Conservation (phyloP, 2,113 vertebrate genomes). For the Ptychochromis oligacanthus region DNA sequence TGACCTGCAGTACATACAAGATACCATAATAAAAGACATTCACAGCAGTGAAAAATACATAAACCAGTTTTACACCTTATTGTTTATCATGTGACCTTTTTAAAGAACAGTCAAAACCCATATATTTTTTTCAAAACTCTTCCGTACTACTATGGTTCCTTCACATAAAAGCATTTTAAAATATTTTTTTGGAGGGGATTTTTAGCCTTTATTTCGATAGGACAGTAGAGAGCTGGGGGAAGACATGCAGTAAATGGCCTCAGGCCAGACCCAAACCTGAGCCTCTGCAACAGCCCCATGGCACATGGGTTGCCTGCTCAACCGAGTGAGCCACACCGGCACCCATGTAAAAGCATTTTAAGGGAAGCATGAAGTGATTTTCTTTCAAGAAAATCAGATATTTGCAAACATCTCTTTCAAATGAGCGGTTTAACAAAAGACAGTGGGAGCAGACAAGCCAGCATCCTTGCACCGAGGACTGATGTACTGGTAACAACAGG, state of each 20-base stretch:
- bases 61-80: not conserved
- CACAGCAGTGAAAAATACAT: not conserved
- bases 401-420: conserved; percentile 22
- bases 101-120: not conserved
- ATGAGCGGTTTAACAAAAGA: conserved; percentile 35
- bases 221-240: no score
- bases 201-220: no score
- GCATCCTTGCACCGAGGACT: not conserved
- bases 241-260: no score
- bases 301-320: no score
- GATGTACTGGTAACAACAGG: not conserved
- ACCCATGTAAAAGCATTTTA: not conserved
- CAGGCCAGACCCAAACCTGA: no score
- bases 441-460: not conserved
- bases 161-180: not conserved
- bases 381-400: conserved; percentile 8
- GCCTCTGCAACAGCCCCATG: no score
- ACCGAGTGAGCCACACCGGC: no score
- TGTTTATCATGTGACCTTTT: not conserved
- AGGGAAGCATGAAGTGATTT: not conserved
- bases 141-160: not conserved
- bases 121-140: not conserved
- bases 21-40: not conserved
- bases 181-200: no score
- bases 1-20: not conserved